phyloP scores from a whole-genome alignment of 2,113 vertebrate genomes.

The Scortum barcoo region DNA sequence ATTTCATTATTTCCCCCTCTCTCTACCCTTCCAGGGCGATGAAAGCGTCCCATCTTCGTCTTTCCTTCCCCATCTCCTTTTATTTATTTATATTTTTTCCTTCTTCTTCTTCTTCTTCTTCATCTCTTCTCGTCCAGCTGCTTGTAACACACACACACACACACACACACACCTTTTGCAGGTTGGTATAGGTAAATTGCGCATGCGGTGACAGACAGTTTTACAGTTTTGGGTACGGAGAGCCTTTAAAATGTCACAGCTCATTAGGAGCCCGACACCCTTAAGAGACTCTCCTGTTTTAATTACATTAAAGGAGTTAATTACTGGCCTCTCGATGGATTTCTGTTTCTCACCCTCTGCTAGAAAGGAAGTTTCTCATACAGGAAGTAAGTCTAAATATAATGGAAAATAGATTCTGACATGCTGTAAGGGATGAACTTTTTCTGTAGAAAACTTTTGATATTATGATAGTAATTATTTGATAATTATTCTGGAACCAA shows the following conservation, averaged over 20 bases:
- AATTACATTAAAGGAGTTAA: constrained; percentile 94
- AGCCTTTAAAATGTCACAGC: constrained; percentile 89
- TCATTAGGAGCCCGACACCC: constrained; percentile 88
- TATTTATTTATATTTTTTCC: no score
- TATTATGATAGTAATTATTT: no score
- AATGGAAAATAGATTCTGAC: not conserved
- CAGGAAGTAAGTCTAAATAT: constrained; percentile 20
- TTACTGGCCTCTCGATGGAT: constrained; percentile 79
- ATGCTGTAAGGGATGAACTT: not conserved
- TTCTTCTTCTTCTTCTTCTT: constrained; percentile 45
- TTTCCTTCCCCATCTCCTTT: constrained; percentile 78
- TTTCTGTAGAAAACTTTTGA: constrained; percentile 47
- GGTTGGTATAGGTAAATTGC: not conserved
- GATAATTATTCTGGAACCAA: not conserved
- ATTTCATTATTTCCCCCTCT: constrained; percentile 84
- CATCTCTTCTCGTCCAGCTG: constrained; percentile 8
- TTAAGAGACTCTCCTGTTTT: constrained; percentile 86
- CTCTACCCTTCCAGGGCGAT: constrained; percentile 66
- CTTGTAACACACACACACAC: no score
- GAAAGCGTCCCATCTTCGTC: constrained; percentile 72
- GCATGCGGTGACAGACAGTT: constrained; percentile 77
- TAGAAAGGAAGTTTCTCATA: constrained; percentile 37
- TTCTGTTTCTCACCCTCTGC: constrained; percentile 56
- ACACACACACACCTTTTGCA: no score
- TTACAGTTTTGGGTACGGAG: constrained; percentile 78